Percentiles rank a stretch among this genome's conserved stretches.
Conservation (phyloP, 1,140 invertebrate species). For the Choristoneura fumiferana region DNA sequence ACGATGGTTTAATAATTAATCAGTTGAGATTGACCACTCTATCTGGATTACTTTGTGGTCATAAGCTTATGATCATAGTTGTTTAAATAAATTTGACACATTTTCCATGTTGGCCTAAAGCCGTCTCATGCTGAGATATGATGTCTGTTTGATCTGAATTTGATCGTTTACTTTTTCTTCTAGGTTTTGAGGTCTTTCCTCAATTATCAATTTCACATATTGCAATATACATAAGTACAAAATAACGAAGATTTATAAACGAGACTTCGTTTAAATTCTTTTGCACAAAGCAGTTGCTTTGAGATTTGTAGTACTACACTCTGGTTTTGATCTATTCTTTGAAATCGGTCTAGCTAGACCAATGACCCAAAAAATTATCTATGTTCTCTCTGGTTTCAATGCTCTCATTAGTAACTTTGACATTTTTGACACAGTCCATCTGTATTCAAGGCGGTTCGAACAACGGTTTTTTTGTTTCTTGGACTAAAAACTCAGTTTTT, state of each 20-base stretch:
- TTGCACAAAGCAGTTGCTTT: too few species aligned
- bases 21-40: too few species aligned
- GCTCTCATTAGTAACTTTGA: constrained; percentile 3
- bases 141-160: background rate
- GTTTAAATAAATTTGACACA: background rate
- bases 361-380: background rate
- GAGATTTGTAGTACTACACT: too few species aligned
- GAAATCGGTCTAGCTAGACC: background rate
- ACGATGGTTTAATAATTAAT: too few species aligned
- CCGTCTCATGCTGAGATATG: background rate
- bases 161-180: constrained; percentile 1
- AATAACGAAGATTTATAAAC: too few species aligned
- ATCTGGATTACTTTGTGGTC: too few species aligned
- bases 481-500: constrained; percentile 11
- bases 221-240: too few species aligned
- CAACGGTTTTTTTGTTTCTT: constrained; percentile 2
- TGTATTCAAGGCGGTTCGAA: background rate
- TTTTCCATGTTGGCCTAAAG: background rate
- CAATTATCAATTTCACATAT: background rate
- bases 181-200: constrained; percentile 1
- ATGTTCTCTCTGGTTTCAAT: too few species aligned
- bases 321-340: background rate
- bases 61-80: too few species aligned
- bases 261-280: background rate
- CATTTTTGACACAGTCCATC: constrained; percentile 5